Base-by-base conservation (phyloP, 2,797 vertebrate genomes). In the Pseudocheirus occidentalis region DNA sequence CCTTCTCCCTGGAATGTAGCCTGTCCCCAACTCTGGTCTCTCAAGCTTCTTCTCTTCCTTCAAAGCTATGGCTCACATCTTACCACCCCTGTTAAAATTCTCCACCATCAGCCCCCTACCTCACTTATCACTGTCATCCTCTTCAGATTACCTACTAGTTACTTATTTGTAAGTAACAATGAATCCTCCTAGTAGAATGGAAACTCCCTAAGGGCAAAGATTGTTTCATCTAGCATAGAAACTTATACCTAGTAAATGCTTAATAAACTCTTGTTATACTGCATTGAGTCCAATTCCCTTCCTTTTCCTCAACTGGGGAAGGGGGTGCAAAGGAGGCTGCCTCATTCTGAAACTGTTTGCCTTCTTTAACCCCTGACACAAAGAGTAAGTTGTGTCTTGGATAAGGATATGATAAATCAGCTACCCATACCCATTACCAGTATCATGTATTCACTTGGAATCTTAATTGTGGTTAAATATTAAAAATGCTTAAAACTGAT, bases 391-490 rank as follows among this genome's bases (percentile, higher is more conserved):
- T 91, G 9, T 97, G 34, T 34, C 93, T 95, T 46, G 94, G 50
- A 96, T 7, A 12, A 94, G 9, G 21, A 93, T 96, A 94, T 91
- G 58, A 96, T 96, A 96, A 97, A 98, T 96, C 91, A 95, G 89
- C 90, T 1, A 16, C 95, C 87, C 16, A 5, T 0, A 10, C n/a
- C 18, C 18, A 93, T 96, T 95, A 95, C 66, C 7, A 24, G n/a
- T 40, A 10, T 81, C 56, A 95, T 91, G 92, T 97, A 96, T 97
- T 97, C 91, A 94, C 94, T 95, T 57, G 18, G 57, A 92, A 62
- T 92, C 95, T 98, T 96, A 98, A 98, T 90, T 96, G 97, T 96
- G 96, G 95, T 92, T 96, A 97, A 91, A 94, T 94, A 96, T 58
- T 96, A 94, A 24, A 93, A 96, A 96, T 96, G 90, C 87, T 95